Percentiles rank a stretch among this genome's conserved stretches.
Conservation (phyloP, 30 jellyfish, hydroid and myxozoan genomes). For the Pseudorhiza aurosa region DNA sequence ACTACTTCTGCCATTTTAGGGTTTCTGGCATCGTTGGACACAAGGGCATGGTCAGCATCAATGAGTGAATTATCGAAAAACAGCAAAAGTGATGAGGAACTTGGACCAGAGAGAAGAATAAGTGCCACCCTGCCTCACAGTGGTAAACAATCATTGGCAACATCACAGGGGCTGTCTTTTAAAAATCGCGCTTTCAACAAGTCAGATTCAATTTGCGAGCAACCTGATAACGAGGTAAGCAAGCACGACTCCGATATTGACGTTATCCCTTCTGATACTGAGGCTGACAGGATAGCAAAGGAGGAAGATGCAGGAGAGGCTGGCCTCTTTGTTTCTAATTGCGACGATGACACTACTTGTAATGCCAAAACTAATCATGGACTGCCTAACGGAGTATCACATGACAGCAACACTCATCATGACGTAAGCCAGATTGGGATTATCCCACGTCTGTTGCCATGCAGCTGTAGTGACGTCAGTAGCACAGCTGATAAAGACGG, state of each 20-base stretch:
- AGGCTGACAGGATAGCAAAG: too few relatives aligned
- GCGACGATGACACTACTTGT: not conserved
- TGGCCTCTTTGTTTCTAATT: not conserved
- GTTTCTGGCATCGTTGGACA: slow-evolving; percentile 22
- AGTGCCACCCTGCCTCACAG: slow-evolving; percentile 16
- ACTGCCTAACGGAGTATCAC: slow-evolving; percentile 10
- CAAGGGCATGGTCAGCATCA: slow-evolving; percentile 61
- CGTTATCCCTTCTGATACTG: too few relatives aligned
- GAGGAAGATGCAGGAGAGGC: not conserved
- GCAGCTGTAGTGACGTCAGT: not conserved
- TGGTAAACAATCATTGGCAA: not conserved
- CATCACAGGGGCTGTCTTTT: not conserved
- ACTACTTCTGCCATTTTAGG: not conserved
- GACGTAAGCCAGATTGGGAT: not conserved
- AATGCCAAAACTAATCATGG: not conserved
- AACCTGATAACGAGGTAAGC: not conserved
- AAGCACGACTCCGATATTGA: not conserved
- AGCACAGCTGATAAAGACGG: not conserved
- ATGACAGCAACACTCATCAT: not conserved
- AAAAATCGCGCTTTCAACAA: not conserved
- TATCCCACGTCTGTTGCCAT: slow-evolving; percentile 12
- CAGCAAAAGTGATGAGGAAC: slow-evolving; percentile 28
- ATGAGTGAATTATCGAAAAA: slow-evolving; percentile 46
- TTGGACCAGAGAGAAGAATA: not conserved
- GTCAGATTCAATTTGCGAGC: slow-evolving; percentile 7